Base-by-base conservation (phyloP, 2,113 vertebrate species). In the Chascanopsetta lugubris region DNA sequence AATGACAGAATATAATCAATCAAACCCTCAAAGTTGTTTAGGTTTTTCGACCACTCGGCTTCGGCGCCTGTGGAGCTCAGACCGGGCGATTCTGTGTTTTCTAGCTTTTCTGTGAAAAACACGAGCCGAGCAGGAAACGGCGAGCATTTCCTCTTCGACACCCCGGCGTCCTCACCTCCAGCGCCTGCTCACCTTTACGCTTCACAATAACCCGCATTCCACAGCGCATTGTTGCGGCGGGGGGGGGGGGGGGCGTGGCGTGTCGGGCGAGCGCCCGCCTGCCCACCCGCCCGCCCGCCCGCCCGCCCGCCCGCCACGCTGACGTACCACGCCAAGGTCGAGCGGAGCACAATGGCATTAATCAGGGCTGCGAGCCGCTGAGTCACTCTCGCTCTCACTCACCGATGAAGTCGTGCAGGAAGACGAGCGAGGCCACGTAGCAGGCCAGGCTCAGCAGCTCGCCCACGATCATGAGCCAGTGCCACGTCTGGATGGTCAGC, bases 391-490 rank as follows among this genome's bases (percentile, higher is more conserved):
- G n/a, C n/a, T n/a, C 11, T n/a, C 9, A 24, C 94, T 94, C 74
- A 99, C 97, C 97, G 1, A 99, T 98, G 47, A 98, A 98, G 69
- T 98, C 95, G 12, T 97, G 97, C 58, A 98, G 72, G 92, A 99
- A 99, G 71, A 98, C 95, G 60, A 99, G 94, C 3, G 97, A 99
- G 27, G 97, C 97, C 10, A 98, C 89, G 79, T 99, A 99, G 83
- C 95, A 98, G 70, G 96, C 93, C 73, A 99, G 84, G 72, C 97
- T 99, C 75, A 97, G 96, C 64, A 98, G 87, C 85, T 99, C 97
- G 0, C 92, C 97, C 43, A 99, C 96, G 0, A 98, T 96, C 96
- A 99, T 98, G 49, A 99, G 95, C 96, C 97, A 98, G 84, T 98
- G 97, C 97, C 97, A 99, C 0, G 96, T 98, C 91, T 99, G 97